Evolutionary conservation across 2,797 vertebrate genomes (phyloP), one percentile per base, ranked within the genome.

Genomic region (Coranthus polyacanthus): DNA sequence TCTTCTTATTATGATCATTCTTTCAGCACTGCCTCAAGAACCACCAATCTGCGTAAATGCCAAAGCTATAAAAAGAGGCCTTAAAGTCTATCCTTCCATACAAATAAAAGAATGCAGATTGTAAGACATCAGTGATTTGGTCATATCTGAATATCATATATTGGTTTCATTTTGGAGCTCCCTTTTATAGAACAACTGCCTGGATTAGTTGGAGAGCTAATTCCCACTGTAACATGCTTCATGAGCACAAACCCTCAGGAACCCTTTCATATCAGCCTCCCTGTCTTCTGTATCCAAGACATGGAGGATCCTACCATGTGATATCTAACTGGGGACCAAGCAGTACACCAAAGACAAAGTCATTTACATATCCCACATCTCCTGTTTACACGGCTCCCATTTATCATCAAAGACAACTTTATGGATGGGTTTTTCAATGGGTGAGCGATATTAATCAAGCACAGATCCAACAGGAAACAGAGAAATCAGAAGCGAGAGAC

Each of bases 311-410:
- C 46, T 88, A 81, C 68, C 79, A 72, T 78, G 81, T 77, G 81
- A 81, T 79, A 86, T 84, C 75, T 50, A 41, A 79, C 73, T 77
- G 34, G 82, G 83, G 84, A 90, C 79, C 59, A 17, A 63, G 78
- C 59, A 57, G 22, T 78, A 63, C 77, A 82, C 70, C 75, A 79
- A 85, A 88, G 78, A 90, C 67, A 76, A 80, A 84, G 58, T 87
- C 44, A 93, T 94, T 93, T 92, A 78, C 92, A 93, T 94, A 90
- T 90, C 89, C 85, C 80, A 89, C 83, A 85, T 90, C 78, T 90
- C 75, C 75, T 91, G 82, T 92, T 92, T 92, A 89, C 85, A 81
- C 37, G 10, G 72, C 53, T 67, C 67, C 71, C 87, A 94, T 94
- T 92, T 91, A 93, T 93, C 92, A 92, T 89, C 83, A 88, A 85